These are phyloP conservation scores for Physella acuta DNA, from an alignment of 1,140 invertebrate species.

Conservation along the genomic window DNA sequence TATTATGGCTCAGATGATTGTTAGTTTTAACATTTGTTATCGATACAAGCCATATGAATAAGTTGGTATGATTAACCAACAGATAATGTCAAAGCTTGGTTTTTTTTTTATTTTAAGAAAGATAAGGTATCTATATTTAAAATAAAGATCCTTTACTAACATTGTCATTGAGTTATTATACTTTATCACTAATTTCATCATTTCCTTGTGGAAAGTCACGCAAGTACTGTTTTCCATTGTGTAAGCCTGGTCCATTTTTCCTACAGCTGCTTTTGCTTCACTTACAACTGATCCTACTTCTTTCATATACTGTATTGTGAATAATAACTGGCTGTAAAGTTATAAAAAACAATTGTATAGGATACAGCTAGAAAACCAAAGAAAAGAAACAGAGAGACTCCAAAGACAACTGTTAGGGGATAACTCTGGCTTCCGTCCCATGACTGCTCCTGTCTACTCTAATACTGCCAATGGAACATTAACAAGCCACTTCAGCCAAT, in stretches of 20 bases:
- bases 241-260: neutral
- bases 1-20: too few species aligned
- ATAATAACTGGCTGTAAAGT: neutral
- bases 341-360: slow-evolving; percentile 27
- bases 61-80: too few species aligned
- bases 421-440: slow-evolving; percentile 14
- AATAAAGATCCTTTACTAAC: neutral
- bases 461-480: slow-evolving; percentile 1
- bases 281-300: neutral
- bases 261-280: neutral
- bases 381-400: slow-evolving; percentile 46
- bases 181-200: neutral
- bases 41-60: too few species aligned
- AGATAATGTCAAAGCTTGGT: too few species aligned
- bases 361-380: slow-evolving; percentile 46
- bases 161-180: too few species aligned
- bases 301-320: neutral
- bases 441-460: neutral
- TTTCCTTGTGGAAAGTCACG: neutral
- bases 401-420: slow-evolving; percentile 43
- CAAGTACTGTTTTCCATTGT: neutral
- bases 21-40: too few species aligned
- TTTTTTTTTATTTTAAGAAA: too few species aligned
- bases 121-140: too few species aligned
- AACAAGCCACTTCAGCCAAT: slow-evolving; percentile 22